phyloP scores from a whole-genome alignment of 2,797 vertebrate species.

The Chaetodon trifasciatus region DNA sequence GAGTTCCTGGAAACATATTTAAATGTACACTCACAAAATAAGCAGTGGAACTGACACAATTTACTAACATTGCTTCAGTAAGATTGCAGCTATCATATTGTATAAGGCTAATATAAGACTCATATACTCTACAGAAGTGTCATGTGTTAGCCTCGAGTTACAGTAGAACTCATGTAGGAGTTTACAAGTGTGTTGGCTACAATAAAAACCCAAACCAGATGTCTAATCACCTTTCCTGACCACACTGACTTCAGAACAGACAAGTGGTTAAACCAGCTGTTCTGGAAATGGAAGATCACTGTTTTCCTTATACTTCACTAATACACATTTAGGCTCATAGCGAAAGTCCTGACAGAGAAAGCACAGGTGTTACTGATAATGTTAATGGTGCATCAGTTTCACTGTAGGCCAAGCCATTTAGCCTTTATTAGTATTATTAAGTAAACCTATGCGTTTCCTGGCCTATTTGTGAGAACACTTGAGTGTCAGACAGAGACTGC shows the following conservation, averaged over 20 bases:
- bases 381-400: background rate
- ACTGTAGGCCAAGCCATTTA: too few relatives aligned
- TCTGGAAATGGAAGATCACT: slow-evolving; percentile 33
- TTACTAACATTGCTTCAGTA: background rate
- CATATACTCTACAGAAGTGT: background rate
- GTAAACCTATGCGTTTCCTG: too few relatives aligned
- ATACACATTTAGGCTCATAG: background rate
- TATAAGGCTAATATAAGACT: background rate
- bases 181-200: background rate
- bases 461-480: too few relatives aligned
- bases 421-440: too few relatives aligned
- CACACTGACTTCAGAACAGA: slow-evolving; percentile 17
- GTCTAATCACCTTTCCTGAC: slow-evolving; percentile 4
- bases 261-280: background rate
- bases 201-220: slow-evolving; percentile 4
- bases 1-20: background rate
- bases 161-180: background rate
- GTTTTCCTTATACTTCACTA: background rate
- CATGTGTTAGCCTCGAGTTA: background rate
- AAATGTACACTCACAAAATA: background rate
- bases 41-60: background rate
- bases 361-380: too few relatives aligned
- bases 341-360: too few relatives aligned
- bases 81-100: background rate
- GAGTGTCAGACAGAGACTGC: too few relatives aligned